phyloP scores from a whole-genome alignment of 2,797 vertebrate genomes.

The Hafferia zeledoni region DNA sequence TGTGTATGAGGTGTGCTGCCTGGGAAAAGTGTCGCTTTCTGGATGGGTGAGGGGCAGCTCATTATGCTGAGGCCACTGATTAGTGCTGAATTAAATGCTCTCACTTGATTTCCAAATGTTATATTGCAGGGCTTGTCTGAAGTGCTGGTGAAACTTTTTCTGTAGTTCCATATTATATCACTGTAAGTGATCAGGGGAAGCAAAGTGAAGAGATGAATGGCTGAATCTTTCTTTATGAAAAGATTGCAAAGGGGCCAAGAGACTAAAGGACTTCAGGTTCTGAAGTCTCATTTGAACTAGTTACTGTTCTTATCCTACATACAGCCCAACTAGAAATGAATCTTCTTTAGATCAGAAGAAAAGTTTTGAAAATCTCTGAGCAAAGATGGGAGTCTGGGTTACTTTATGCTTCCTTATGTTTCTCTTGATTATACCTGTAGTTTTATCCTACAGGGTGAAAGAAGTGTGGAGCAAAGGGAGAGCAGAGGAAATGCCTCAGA shows the following conservation, averaged over 20 bases:
- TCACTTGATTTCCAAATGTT: background rate
- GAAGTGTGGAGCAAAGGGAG: background rate
- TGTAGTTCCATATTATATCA: background rate
- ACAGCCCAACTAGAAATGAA: background rate
- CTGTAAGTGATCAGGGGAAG: background rate
- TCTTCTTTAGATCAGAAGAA: background rate
- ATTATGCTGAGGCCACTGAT: background rate
- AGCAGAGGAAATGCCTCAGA: background rate
- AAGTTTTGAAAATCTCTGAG: background rate
- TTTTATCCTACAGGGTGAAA: background rate
- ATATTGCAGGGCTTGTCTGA: background rate
- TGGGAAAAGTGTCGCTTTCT: conserved; percentile 4
- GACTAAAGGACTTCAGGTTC: background rate
- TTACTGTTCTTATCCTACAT: background rate
- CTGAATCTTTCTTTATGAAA: background rate
- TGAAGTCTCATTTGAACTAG: background rate
- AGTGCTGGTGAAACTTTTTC: background rate
- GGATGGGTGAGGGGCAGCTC: background rate
- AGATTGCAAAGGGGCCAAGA: background rate
- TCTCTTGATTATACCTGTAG: background rate
- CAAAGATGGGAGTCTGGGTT: background rate
- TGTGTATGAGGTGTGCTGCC: background rate
- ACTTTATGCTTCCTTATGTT: background rate
- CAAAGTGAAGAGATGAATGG: background rate
- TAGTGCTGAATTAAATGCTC: background rate